A percentile compares a stretch with the other conserved stretches of the same genome.
phyloP scores from a whole-genome alignment of 2,888 invertebrate genomes.

The Patella pellucida region DNA sequence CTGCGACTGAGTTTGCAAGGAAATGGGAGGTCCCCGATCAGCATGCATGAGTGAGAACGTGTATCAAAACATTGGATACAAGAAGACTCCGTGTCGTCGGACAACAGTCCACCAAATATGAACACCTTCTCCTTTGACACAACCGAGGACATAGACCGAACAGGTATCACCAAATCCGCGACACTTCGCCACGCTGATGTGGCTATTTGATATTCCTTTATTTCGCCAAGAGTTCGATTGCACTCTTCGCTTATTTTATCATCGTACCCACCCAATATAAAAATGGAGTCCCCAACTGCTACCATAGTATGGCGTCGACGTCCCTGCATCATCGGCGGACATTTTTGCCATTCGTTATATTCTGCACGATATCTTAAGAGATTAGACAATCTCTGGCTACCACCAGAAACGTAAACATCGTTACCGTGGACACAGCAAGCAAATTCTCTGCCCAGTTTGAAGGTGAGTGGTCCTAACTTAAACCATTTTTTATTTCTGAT shows the following conservation, averaged over 20 bases:
- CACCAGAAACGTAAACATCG: conserved; percentile 53
- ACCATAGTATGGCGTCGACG: conserved; percentile 54
- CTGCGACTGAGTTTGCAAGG: conserved; percentile 48
- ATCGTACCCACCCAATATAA: conserved; percentile 52
- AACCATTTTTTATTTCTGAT: conserved; percentile 46
- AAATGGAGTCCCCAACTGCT: conserved; percentile 50
- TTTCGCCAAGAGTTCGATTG: conserved; percentile 40
- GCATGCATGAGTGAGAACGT: conserved; percentile 37
- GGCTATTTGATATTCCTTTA: conserved; percentile 49
- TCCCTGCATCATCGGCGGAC: conserved; percentile 46
- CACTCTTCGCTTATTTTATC: conserved; percentile 50
- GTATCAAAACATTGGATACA: conserved; percentile 54
- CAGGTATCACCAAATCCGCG: conserved; percentile 40
- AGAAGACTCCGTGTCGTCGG: conserved; percentile 49
- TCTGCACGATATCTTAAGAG: conserved; percentile 48
- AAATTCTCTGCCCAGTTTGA: conserved; percentile 49
- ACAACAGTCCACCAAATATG: conserved; percentile 48
- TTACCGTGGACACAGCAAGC: conserved; percentile 49
- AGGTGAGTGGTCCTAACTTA: conserved; percentile 42
- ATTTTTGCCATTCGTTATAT: conserved; percentile 49
- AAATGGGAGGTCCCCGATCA: conserved; percentile 45
- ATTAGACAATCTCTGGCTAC: conserved; percentile 46
- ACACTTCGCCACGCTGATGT: conserved; percentile 41
- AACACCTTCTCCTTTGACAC: conserved; percentile 52
- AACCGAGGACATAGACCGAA: conserved; percentile 49